phyloP scores from a whole-genome alignment of 2,113 vertebrate species.

The Nyctibius bracteatus region DNA sequence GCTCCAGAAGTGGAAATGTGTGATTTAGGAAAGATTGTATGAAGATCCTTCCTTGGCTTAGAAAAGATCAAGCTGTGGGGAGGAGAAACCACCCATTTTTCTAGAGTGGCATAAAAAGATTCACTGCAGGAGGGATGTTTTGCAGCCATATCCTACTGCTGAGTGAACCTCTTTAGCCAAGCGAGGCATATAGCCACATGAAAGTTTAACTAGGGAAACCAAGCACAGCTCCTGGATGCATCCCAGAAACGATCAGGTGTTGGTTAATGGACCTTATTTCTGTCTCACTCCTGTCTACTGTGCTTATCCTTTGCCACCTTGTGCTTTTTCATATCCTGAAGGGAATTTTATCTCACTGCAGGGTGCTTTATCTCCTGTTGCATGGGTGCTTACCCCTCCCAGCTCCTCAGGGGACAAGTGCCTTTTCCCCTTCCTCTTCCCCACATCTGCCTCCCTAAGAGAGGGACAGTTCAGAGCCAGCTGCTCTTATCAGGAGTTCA shows the following conservation, averaged over 20 bases:
- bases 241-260: not conserved
- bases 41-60: not conserved
- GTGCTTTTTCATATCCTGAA: not conserved
- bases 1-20: not conserved
- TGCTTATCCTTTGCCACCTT: not conserved
- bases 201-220: not conserved
- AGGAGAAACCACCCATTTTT: not conserved
- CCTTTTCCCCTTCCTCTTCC: not conserved
- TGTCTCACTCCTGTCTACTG: not conserved
- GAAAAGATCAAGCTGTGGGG: not conserved
- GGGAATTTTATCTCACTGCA: not conserved
- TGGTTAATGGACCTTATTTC: not conserved
- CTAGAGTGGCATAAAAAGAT: not conserved
- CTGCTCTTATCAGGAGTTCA: not conserved
- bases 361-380: not conserved
- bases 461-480: not conserved
- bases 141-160: not conserved
- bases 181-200: not conserved
- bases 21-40: not conserved
- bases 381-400: fast-evolving
- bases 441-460: not conserved
- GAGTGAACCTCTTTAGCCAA: not conserved
- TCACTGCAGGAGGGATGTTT: not conserved
- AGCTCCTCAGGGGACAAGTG: fast-evolving
- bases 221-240: not conserved